Conservation (phyloP, 2,888 invertebrate genomes). For the Cyaniris semiargus region DNA sequence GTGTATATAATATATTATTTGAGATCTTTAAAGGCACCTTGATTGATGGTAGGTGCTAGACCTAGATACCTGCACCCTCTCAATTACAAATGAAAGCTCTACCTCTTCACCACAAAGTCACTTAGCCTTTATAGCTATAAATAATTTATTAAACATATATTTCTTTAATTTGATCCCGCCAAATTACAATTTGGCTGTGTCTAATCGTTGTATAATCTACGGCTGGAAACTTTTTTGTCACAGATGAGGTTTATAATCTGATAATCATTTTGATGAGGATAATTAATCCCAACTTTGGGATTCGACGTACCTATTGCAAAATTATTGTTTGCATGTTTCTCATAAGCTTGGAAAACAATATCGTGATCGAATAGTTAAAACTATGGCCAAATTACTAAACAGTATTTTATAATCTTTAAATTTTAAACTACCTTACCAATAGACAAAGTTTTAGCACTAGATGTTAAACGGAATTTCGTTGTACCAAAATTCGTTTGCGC, state of each 20-base stretch:
- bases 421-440: not conserved
- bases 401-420: not conserved
- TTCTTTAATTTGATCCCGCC: not conserved
- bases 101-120: no score
- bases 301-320: not conserved
- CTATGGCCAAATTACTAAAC: not conserved
- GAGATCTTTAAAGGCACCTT: no score
- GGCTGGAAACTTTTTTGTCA: not conserved
- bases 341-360: not conserved
- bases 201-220: not conserved
- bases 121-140: no score
- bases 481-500: no score
- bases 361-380: not conserved
- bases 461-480: not conserved
- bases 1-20: no score
- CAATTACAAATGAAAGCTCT: no score
- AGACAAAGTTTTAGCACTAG: no score
- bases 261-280: conserved; percentile 3
- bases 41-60: no score
- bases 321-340: not conserved
- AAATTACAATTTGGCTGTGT: not conserved
- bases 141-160: no score
- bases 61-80: no score
- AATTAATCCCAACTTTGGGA: not conserved
- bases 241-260: not conserved